Evolutionary conservation across 2,888 invertebrate genomes (phyloP), one percentile per base, ranked within the genome.

Genomic region (Cryptocheilus praepositus): DNA sequence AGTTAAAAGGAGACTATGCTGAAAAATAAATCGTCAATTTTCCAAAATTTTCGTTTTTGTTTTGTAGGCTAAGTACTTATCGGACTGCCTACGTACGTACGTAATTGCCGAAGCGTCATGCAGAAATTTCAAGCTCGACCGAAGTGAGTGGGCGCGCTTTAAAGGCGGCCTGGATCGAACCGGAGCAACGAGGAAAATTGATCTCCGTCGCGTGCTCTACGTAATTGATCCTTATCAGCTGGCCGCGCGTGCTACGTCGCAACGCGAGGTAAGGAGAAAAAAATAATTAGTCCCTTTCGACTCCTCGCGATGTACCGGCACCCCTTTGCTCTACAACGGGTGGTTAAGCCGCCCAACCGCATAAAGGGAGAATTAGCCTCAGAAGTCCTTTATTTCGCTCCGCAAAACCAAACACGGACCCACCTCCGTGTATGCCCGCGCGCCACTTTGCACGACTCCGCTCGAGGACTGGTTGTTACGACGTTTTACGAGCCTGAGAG

Each of bases 311-410:
- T 64, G 53, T 64, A 52, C 55, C 18, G 19, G 8, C 36, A 55
- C 19, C 19, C 55, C 58, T 58, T 44, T 63, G 21, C 46, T 36
- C 54, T 16, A 16, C 54, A 59, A 60, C 51, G 44, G 44, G 56
- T 44, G 66, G 55, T 55, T 61, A 61, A 61, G 66, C 61, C 61
- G 36, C 55, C 52, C 44, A 51, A 22, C 56, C 55, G 66, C 43
- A 66, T 66, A 66, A 66, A 66, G 56, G 49, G 56, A 51, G 66
- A 56, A 61, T 66, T 66, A 66, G 61, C 66, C 61, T 51, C 36
- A 54, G 25, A 51, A 61, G 49, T 61, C 56, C 56, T 66, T 66
- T 66, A 66, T 66, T 55, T 61, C 52, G 55, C 55, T 49, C 55
- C 54, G 61, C 61, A 51, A 62, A 54, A 56, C 55, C 55, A 62